Percentiles rank a stretch among this genome's conserved stretches.
Evolutionary conservation across 2,113 vertebrate species (phyloP).

Genomic region (Zingel zingel): DNA sequence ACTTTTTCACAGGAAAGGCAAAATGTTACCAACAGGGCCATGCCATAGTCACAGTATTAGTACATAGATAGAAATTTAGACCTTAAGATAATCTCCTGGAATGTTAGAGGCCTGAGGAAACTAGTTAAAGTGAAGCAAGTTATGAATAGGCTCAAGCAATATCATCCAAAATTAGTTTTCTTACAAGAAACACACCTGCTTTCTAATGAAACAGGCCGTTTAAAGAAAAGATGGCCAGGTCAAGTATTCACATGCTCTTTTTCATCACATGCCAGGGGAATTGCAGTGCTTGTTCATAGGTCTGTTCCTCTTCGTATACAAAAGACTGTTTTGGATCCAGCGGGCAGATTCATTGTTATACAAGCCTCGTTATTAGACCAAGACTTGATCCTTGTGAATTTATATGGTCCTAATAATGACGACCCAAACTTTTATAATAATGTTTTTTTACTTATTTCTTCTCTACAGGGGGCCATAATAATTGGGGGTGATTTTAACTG

Average conservation of each 20-base stretch:
- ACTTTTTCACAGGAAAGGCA: neutral
- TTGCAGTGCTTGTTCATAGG: neutral
- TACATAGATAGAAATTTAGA: too few relatives aligned
- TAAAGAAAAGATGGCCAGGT: too few relatives aligned
- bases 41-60: too few relatives aligned
- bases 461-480: neutral
- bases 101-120: too few relatives aligned
- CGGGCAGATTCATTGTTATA: constrained; percentile 5
- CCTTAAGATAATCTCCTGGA: too few relatives aligned
- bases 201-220: too few relatives aligned
- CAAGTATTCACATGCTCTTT: too few relatives aligned
- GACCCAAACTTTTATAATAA: neutral
- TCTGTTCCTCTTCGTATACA: neutral
- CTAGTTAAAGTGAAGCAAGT: too few relatives aligned
- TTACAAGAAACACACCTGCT: too few relatives aligned
- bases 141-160: too few relatives aligned
- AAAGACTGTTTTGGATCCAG: neutral
- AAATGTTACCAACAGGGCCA: neutral
- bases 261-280: neutral
- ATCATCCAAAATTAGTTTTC: too few relatives aligned
- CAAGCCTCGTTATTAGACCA: neutral
- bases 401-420: constrained; percentile 1
- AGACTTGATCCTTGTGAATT: neutral
- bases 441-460: too few relatives aligned
- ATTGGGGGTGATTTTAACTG: neutral